Conservation (phyloP, 2,113 vertebrate species). For the Alethe diademata region DNA sequence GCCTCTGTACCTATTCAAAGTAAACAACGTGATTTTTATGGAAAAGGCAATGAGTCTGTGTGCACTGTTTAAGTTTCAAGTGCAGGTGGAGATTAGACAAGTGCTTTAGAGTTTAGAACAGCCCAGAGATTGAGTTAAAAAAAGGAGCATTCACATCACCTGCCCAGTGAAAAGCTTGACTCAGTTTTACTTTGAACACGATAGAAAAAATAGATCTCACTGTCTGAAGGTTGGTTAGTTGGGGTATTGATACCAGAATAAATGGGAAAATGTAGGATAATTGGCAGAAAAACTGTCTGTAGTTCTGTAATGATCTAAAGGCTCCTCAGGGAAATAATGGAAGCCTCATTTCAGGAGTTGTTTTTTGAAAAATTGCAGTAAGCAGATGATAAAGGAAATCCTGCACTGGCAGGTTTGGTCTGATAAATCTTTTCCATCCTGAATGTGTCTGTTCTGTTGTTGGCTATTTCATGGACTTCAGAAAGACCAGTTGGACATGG, state of each 20-base stretch:
- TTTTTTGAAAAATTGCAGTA: background rate
- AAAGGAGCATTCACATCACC: constrained; percentile 37
- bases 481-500: background rate
- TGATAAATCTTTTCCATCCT: background rate
- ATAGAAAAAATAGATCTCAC: background rate
- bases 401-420: background rate
- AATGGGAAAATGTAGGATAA: background rate
- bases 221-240: background rate
- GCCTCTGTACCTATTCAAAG: background rate
- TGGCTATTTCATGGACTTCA: background rate
- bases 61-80: background rate
- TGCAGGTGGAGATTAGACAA: background rate
- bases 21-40: background rate
- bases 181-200: background rate
- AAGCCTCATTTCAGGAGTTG: background rate
- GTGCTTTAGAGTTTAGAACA: background rate
- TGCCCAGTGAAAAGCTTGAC: background rate
- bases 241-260: background rate
- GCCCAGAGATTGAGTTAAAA: background rate
- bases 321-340: background rate
- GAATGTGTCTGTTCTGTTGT: background rate
- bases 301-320: background rate
- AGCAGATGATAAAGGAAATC: background rate
- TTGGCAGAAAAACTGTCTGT: background rate
- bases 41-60: background rate